Conservation (phyloP, 2,888 invertebrate genomes). For the Cephus runcator region DNA sequence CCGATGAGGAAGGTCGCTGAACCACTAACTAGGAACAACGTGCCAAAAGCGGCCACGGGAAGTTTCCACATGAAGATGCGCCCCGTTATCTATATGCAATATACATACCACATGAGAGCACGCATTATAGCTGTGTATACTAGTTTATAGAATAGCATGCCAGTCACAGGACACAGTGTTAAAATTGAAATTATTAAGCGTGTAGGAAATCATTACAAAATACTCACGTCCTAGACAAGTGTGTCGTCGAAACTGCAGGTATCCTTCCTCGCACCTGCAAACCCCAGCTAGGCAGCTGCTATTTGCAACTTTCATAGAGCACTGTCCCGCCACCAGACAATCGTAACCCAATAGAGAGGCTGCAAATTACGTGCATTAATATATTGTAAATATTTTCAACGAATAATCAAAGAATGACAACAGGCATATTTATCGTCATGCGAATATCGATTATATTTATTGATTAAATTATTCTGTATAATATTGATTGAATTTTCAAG, state of each 20-base stretch:
- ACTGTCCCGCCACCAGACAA: conserved; percentile 85
- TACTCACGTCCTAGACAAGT: conserved; percentile 92
- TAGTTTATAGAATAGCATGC: neutral
- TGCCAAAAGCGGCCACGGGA: neutral
- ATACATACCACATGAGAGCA: neutral
- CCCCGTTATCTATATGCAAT: neutral
- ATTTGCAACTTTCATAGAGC: conserved; percentile 88
- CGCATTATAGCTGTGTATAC: neutral
- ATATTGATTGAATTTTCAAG: neutral
- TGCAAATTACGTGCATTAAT: conserved; percentile 65
- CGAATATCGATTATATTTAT: conserved; percentile 1
- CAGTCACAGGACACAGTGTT: neutral
- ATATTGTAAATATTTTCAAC: neutral
- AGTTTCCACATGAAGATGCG: neutral
- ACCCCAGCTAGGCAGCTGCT: conserved; percentile 86
- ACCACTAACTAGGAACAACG: neutral
- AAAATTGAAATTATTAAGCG: neutral
- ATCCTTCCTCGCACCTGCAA: conserved; percentile 86
- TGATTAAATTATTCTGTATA: neutral
- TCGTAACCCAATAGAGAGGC: conserved; percentile 86
- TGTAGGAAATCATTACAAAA: neutral
- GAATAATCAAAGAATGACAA: neutral
- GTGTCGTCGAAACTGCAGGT: conserved; percentile 88
- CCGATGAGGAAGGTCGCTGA: neutral
- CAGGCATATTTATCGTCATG: neutral